Base-by-base conservation (phyloP, 2,797 vertebrate genomes). In the Nannoperca australis region DNA sequence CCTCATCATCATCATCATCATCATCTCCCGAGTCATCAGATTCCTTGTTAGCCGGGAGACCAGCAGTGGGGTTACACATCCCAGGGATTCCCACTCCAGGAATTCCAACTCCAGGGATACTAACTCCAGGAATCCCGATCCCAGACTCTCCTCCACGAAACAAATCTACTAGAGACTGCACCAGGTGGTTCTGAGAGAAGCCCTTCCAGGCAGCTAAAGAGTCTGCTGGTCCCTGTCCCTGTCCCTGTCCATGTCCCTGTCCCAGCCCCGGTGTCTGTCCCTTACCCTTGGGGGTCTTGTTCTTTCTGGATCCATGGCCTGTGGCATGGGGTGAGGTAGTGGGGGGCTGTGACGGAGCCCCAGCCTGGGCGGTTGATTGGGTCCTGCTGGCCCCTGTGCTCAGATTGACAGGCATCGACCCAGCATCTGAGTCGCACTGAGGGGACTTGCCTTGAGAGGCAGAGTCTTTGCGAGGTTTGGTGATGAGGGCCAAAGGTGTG, bases 1-100 rank as follows among this genome's bases (percentile, higher is more conserved):
- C 97, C 2, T 99, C 98, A 0, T 99, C 98, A 0, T 99, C 32
- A 32, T 27, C 24, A 27, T 27, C 98, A 2, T 99, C 98, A 0
- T 99, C 98, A 62, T 99, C 98, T 78, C 96, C 97, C 2, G 98
- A 99, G 89, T 99, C 98, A 18, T 99, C 98, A 13, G 98, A 99
- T 91, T 99, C 98, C 93, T 98, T 99, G 92, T 97, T 97, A 88
- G 97, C 97, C 24, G 96, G 97, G 82, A 97, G 95, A 78, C 92
- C 93, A 18, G 92, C 92, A 17, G 87, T 85, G 63, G 93, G 93
- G 74, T 93, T 92, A 74, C 89, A 93, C 9, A 83, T 93, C 54
- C 93, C 93, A 9, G 93, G 93, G 77, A 94, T 92, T 14, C 92
- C 93, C 53, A 94, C 65, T 30, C 93, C 93, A 22, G 92, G 92